Evolutionary conservation across 2,888 invertebrate species (phyloP).

Genomic region (Acleris emargana): DNA sequence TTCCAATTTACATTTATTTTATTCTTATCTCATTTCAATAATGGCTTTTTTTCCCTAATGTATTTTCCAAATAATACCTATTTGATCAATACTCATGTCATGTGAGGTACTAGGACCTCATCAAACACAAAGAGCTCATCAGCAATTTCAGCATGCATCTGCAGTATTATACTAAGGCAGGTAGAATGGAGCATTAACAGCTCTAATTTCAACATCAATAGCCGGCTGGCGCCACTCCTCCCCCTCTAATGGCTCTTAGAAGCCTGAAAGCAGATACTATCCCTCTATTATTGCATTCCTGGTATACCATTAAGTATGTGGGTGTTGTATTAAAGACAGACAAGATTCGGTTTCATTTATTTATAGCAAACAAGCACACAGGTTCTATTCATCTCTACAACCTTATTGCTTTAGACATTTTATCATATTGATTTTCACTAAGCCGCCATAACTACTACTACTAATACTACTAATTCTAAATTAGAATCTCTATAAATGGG

Average conservation of each 20-base stretch:
- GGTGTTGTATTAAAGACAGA: too few species aligned
- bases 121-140: not conserved
- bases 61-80: not conserved
- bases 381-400: too few species aligned
- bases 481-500: too few species aligned
- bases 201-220: constrained; percentile 24
- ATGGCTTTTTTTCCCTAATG: too few species aligned
- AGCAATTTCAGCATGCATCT: not conserved
- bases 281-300: constrained; percentile 11
- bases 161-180: too few species aligned
- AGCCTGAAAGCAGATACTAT: constrained; percentile 29
- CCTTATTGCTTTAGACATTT: too few species aligned
- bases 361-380: too few species aligned
- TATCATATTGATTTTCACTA: too few species aligned
- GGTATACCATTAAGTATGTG: constrained; percentile 2
- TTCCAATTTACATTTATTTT: not conserved
- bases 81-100: too few species aligned
- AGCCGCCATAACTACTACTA: too few species aligned
- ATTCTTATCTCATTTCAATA: not conserved
- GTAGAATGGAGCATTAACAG: constrained; percentile 9
- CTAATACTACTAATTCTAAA: too few species aligned
- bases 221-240: constrained; percentile 22
- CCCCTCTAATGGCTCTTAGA: constrained; percentile 30
- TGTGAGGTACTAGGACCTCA: constrained; percentile 1
- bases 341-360: too few species aligned